These are phyloP conservation scores for Gobius niger DNA, from an alignment of 2,113 vertebrate genomes.

Conservation along the genomic window DNA sequence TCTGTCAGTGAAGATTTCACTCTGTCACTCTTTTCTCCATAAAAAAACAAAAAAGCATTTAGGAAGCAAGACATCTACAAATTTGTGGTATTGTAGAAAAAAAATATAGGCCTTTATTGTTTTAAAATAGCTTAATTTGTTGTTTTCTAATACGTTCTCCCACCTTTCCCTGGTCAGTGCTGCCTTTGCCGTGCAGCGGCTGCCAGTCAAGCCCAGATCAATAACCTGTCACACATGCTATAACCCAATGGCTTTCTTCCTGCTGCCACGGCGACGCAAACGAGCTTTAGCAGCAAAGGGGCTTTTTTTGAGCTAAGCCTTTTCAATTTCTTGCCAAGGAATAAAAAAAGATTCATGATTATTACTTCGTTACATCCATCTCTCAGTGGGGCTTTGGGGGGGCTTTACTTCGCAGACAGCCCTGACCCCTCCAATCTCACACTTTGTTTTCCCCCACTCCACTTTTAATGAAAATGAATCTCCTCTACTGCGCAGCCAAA, in stretches of 20 bases:
- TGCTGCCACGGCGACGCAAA: slow-evolving; percentile 45
- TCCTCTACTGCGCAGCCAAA: slow-evolving; percentile 29
- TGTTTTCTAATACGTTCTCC: background rate
- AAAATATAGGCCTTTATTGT: no score
- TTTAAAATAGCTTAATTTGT: background rate
- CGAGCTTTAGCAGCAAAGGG: slow-evolving; percentile 36
- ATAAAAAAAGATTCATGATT: slow-evolving; percentile 40
- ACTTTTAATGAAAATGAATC: slow-evolving; percentile 62
- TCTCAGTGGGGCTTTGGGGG: slow-evolving; percentile 31
- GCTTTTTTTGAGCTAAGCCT: slow-evolving; percentile 40
- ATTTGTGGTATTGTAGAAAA: no score
- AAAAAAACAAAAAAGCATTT: no score
- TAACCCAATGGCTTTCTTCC: slow-evolving; percentile 41
- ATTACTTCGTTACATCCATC: slow-evolving; percentile 49
- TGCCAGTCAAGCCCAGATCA: slow-evolving; percentile 63
- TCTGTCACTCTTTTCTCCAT: no score
- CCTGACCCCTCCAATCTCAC: slow-evolving; percentile 53
- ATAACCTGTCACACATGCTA: slow-evolving; percentile 69
- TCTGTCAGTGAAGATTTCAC: no score
- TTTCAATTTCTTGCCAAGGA: slow-evolving; percentile 64
- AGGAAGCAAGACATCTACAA: background rate
- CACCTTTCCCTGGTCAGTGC: slow-evolving; percentile 22
- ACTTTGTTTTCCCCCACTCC: slow-evolving; percentile 50
- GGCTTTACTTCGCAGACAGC: slow-evolving; percentile 44
- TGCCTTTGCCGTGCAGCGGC: slow-evolving; percentile 50